Base-by-base conservation (phyloP, 2,888 invertebrate species). In the Ophioninae sp. region DNA sequence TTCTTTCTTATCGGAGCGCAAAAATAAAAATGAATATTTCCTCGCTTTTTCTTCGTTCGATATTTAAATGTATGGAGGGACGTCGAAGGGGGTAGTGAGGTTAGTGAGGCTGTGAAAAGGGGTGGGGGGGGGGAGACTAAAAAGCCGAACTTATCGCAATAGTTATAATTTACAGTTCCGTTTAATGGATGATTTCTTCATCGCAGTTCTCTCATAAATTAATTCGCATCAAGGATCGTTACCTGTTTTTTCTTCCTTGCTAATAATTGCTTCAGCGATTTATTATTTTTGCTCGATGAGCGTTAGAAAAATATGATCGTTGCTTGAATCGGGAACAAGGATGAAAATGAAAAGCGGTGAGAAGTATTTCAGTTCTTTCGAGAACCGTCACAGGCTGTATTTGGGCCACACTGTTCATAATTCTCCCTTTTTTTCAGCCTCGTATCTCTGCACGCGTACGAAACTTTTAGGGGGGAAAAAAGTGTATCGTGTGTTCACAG, bases 101-200 rank as follows among this genome's bases (percentile, higher is more conserved):
- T 30, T 84, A 51, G 73, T 75, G 81, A 83, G 85, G 85, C 85
- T 41, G 76, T 22, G 65, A 75, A 64, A 65, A 83, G 59, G 64
- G 82, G 85, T 85, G 84, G 67, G 22, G 63, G 17, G 64, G 22
- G 64, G 81, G 86, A 85, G 86, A 84, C 79, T 82, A 73, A 77
- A 68, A 65, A 82, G 87, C 88, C 88, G 89, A 89, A 91, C 90
- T 91, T 92, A 91, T 90, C 83, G 81, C 87, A 88, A 88, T 91
- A 92, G 90, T 90, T 91, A 92, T 91, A 92, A 90, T 93, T 90
- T 92, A 92, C 92, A 92, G 88, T 86, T 88, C 86, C 84, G 84
- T 69, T 84, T 74, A 79, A 86, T 76, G 80, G 77, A 85, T 82
- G 80, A 72, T 85, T 85, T 67, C 81, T 79, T 72, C 23, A 22